Percentiles rank a stretch among this genome's conserved stretches.
phyloP scores from a whole-genome alignment of 2,797 vertebrate species.

The Gobio occitaniae region DNA sequence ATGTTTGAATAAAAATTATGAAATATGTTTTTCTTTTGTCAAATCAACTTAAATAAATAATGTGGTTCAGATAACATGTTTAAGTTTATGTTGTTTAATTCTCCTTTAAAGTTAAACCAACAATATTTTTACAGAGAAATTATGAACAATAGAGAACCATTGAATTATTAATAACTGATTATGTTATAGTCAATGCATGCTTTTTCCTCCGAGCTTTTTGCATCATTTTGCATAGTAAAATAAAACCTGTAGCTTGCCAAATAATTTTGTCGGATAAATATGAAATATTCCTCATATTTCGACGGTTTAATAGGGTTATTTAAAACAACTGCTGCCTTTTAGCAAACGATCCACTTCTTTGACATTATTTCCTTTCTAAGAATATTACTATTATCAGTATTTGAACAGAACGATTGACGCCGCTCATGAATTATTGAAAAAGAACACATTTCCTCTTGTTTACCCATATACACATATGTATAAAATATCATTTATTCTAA shows the following conservation, averaged over 20 bases:
- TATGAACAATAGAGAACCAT: background rate
- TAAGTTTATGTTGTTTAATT: too few species aligned
- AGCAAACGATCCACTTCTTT: background rate
- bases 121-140: background rate
- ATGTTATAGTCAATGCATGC: background rate
- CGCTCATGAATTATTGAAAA: conserved; percentile 83
- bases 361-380: background rate
- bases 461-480: conserved; percentile 86
- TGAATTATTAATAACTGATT: background rate
- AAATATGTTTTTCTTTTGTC: too few species aligned
- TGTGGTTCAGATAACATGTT: too few species aligned
- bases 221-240: background rate
- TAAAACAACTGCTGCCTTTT: background rate
- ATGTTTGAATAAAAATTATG: too few species aligned
- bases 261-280: background rate
- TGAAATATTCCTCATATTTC: background rate
- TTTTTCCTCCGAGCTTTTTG: background rate
- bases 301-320: too few species aligned
- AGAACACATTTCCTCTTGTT: conserved; percentile 80
- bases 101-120: too few species aligned
- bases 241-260: background rate
- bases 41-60: too few species aligned
- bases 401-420: background rate
- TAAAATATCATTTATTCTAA: conserved; percentile 89
- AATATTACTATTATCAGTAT: background rate